Evolutionary conservation across 2,113 vertebrate species (phyloP).

Genomic region (Mastomys coucha): DNA sequence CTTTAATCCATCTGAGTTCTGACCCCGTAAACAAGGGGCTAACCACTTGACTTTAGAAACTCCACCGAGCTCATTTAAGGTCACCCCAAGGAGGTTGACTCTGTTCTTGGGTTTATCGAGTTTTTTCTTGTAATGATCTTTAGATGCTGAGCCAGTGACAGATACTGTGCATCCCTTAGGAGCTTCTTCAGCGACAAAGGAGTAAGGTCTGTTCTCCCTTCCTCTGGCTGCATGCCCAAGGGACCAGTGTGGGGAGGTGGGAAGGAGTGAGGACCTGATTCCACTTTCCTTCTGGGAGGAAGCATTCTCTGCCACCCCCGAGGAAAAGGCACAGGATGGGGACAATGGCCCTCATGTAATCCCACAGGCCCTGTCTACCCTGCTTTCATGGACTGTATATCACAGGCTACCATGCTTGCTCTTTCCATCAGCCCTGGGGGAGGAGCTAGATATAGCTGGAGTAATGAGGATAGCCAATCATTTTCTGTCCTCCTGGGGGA

Average conservation of each 20-base stretch:
- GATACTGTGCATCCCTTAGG: slow-evolving; percentile 50
- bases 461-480: rapidly evolving
- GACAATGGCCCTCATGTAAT: background rate
- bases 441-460: background rate
- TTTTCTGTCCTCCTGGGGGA: background rate
- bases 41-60: background rate
- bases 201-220: background rate
- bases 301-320: background rate
- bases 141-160: background rate
- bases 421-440: too few species aligned
- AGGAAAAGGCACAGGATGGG: rapidly evolving
- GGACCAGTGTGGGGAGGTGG: slow-evolving; percentile 37
- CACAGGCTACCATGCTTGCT: rapidly evolving
- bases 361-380: rapidly evolving
- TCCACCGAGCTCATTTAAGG: background rate
- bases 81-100: background rate
- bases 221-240: slow-evolving; percentile 48
- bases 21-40: background rate
- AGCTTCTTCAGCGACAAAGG: slow-evolving; percentile 44
- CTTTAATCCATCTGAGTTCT: background rate
- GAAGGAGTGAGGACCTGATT: slow-evolving; percentile 13
- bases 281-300: background rate
- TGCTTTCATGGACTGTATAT: background rate
- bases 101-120: background rate
- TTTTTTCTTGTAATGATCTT: background rate